phyloP scores from a whole-genome alignment of 2,888 invertebrate genomes.

The Xylota segnis region DNA sequence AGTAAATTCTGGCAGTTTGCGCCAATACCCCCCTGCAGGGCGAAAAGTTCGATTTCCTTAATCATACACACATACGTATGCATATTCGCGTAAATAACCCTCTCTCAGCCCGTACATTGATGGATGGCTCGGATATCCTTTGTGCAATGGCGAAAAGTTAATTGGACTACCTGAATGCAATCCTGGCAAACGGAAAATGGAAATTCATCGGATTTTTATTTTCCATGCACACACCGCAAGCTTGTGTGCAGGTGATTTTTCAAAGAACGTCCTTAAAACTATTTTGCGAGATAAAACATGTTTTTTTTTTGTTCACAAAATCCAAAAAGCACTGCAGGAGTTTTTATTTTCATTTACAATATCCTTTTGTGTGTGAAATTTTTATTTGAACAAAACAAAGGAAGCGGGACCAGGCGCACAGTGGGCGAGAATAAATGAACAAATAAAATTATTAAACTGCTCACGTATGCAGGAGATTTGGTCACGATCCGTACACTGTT shows the following conservation, averaged over 20 bases:
- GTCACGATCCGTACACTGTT: conserved; percentile 78
- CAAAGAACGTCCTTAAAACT: background rate
- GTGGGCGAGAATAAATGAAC: background rate
- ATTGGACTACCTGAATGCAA: conserved; percentile 27
- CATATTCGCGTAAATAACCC: background rate
- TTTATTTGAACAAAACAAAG: conserved; percentile 21
- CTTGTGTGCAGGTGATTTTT: background rate
- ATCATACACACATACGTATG: too few relatives aligned
- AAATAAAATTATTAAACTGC: conserved; percentile 63
- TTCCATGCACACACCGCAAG: background rate
- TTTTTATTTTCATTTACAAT: conserved; percentile 7
- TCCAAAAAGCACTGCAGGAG: background rate
- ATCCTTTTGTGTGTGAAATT: conserved; percentile 10
- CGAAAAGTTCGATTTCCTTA: conserved; percentile 15
- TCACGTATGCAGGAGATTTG: conserved; percentile 77
- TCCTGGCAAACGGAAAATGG: conserved; percentile 3
- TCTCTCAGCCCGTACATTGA: conserved; percentile 13
- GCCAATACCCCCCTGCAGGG: background rate
- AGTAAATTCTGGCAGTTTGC: conserved; percentile 9
- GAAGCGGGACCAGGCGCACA: background rate
- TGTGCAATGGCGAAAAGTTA: conserved; percentile 27
- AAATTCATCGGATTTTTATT: conserved; percentile 7
- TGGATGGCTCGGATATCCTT: conserved; percentile 40
- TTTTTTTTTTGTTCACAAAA: background rate
- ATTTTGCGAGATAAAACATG: background rate